Base-by-base conservation (phyloP, 2,888 invertebrate genomes). In the Nematopogon swammerdamellus region DNA sequence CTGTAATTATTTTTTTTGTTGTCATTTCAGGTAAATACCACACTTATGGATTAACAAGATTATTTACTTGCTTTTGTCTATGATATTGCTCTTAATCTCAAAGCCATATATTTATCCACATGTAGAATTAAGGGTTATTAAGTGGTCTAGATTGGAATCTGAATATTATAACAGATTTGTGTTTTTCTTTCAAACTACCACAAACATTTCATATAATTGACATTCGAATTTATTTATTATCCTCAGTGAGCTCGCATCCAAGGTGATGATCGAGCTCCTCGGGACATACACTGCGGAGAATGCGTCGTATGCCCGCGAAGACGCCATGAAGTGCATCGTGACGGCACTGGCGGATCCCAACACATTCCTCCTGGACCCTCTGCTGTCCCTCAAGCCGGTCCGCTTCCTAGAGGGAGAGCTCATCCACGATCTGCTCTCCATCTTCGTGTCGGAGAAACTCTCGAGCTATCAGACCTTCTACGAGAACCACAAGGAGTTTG, bases 201-300 rank as follows among this genome's bases (percentile, higher is more conserved):
- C n/a, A n/a, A n/a, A n/a, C n/a, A n/a, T n/a, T n/a, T n/a, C n/a
- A n/a, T n/a, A n/a, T n/a, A n/a, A n/a, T n/a, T n/a, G n/a, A n/a
- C n/a, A n/a, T n/a, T n/a, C n/a, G n/a, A n/a, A n/a, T n/a, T n/a
- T n/a, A n/a, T n/a, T n/a, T n/a, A n/a, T n/a, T n/a, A n/a, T n/a
- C n/a, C n/a, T n/a, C 67, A 92, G 95, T 70, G 95, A 96, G 64
- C 82, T 92, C 60, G 95, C 96, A 19, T 91, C 95, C 17, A 94
- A 95, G 70, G 95, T 97, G 3, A 98, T 99, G 98, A 90, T 97
- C 54, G 97, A 97, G 70, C 80, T 99, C 1, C 77, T 99, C 50
- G 94, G 95, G 19, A 97, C 98, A 0, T 99, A 98, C 71, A 97
- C 96, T 19, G 91, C 95, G 53, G 97, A 97, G 63, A 97, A 97